Percentiles rank a stretch among this genome's conserved stretches.
Conservation (phyloP, 2,113 vertebrate species). For the Pristiophorus japonicus region DNA sequence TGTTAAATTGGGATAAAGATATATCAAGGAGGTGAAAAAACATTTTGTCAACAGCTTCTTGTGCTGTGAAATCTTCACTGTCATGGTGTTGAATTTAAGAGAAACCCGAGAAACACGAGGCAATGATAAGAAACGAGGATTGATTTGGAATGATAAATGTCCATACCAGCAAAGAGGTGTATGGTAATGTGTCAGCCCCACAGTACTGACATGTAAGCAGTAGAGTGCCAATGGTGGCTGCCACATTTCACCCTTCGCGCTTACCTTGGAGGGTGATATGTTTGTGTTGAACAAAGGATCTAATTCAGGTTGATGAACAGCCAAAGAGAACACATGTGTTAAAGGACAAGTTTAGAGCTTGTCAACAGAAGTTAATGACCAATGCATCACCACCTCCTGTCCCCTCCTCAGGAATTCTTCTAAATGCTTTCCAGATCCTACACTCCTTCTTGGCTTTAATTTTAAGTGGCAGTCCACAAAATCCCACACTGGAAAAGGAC, state of each 20-base stretch:
- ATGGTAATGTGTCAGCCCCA: neutral
- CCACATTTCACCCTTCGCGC: neutral
- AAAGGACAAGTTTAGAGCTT: slow-evolving; percentile 11
- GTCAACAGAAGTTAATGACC: slow-evolving; percentile 34
- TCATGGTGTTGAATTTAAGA: neutral
- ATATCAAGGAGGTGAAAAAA: neutral
- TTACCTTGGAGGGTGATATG: slow-evolving; percentile 1
- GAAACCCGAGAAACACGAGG: neutral
- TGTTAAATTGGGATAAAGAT: neutral
- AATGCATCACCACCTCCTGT: slow-evolving; percentile 22
- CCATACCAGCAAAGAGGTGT: neutral
- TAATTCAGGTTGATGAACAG: slow-evolving; percentile 10
- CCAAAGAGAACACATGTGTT: slow-evolving; percentile 25
- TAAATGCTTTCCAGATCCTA: slow-evolving; percentile 26
- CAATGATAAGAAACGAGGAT: slow-evolving; percentile 12
- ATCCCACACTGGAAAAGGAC: too few relatives aligned
- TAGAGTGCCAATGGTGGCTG: neutral
- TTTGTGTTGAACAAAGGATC: slow-evolving; percentile 34
- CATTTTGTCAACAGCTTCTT: slow-evolving; percentile 5
- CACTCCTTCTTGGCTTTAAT: neutral
- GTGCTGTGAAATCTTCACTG: neutral
- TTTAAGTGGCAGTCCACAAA: neutral
- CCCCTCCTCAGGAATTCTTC: slow-evolving; percentile 23
- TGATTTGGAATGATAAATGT: neutral
- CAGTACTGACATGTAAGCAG: neutral